A percentile compares a stretch with the other conserved stretches of the same genome.
Evolutionary conservation across 2,113 vertebrate species (phyloP).

Genomic region (Thymallus thymallus): DNA sequence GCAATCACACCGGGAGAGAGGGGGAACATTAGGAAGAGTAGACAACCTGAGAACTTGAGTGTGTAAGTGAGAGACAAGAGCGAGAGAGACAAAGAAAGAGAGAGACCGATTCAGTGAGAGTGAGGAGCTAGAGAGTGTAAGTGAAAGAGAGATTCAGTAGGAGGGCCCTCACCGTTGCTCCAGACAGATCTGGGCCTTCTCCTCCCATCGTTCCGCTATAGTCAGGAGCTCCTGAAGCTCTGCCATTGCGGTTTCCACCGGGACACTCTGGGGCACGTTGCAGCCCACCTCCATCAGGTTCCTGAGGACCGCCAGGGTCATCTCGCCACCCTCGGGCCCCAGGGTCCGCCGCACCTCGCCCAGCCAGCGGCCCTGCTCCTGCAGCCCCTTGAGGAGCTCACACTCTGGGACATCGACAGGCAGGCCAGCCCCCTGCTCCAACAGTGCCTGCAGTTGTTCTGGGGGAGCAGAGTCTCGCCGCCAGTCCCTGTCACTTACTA

Average conservation of each 20-base stretch:
- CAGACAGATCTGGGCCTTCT: slow-evolving; percentile 92
- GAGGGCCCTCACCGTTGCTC: slow-evolving; percentile 79
- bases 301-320: slow-evolving; percentile 81
- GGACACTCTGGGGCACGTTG: slow-evolving; percentile 82
- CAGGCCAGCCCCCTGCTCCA: slow-evolving; percentile 76
- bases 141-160: no score
- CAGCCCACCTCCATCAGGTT: slow-evolving; percentile 82
- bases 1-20: neutral
- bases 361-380: slow-evolving; percentile 86
- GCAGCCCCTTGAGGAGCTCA: slow-evolving; percentile 75
- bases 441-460: slow-evolving; percentile 72
- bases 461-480: slow-evolving; percentile 67
- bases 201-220: slow-evolving; percentile 93
- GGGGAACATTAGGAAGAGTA: neutral
- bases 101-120: no score
- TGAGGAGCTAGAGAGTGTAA: no score
- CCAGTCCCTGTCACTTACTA: slow-evolving; percentile 71
- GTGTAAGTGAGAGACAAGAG: no score
- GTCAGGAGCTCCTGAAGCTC: slow-evolving; percentile 92
- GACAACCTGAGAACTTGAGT: neutral
- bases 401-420: slow-evolving; percentile 80
- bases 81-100: no score
- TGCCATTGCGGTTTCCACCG: slow-evolving; percentile 88
- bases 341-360: slow-evolving; percentile 84
- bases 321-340: slow-evolving; percentile 73